A percentile compares a stretch with the other conserved stretches of the same genome.
Evolutionary conservation across 30 jellyfish, hydroid and myxozoan species (phyloP).

Genomic region (Clytia hemisphaerica): DNA sequence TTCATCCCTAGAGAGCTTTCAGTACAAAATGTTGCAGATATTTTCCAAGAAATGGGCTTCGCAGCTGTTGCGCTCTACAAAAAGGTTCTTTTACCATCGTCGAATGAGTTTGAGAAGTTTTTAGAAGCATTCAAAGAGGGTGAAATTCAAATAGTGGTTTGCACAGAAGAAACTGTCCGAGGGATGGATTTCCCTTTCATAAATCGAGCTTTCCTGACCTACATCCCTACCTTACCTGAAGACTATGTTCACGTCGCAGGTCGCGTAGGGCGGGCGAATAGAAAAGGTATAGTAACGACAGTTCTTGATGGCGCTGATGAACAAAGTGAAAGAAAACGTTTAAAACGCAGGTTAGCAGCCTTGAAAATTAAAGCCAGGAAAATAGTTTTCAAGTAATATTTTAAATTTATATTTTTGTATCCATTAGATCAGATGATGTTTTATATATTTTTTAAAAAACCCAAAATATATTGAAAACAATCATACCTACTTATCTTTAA

Average conservation of each 20-base stretch:
- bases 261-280: slow-evolving; percentile 83
- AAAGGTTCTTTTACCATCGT: slow-evolving; percentile 44
- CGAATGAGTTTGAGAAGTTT: slow-evolving; percentile 34
- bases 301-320: slow-evolving; percentile 45
- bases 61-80: slow-evolving; percentile 59
- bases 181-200: slow-evolving; percentile 86
- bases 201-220: slow-evolving; percentile 46
- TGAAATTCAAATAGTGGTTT: slow-evolving; percentile 68
- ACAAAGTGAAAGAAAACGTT: neutral
- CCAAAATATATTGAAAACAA: no score
- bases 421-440: no score
- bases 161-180: slow-evolving; percentile 89
- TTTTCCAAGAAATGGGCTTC: slow-evolving; percentile 31
- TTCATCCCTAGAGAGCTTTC: slow-evolving; percentile 73
- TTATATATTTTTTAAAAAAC: no score
- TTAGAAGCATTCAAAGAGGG: slow-evolving; percentile 63
- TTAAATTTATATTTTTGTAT: no score
- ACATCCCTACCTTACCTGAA: slow-evolving; percentile 66
- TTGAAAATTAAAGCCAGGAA: slow-evolving; percentile 27
- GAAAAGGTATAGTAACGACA: slow-evolving; percentile 56
- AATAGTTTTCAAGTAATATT: no score
- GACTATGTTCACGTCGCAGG: slow-evolving; percentile 93
- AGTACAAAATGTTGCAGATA: slow-evolving; percentile 39
- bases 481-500: no score
- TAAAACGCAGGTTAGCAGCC: neutral